These are phyloP conservation scores for Timema cristinae DNA, from an alignment of 2,888 invertebrate species.

Conservation along the genomic window DNA sequence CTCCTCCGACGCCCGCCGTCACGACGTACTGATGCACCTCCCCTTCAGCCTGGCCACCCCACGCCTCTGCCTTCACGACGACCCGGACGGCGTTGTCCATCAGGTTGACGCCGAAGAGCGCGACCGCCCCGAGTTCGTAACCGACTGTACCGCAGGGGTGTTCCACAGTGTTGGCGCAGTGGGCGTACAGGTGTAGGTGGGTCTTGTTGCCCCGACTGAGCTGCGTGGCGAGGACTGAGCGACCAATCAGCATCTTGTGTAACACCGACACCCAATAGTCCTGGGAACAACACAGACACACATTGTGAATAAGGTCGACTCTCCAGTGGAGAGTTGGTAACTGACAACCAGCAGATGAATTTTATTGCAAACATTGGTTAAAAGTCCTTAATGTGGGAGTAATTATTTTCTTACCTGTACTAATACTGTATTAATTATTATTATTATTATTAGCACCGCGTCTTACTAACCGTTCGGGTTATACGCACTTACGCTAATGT, in stretches of 20 bases:
- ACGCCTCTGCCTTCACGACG: slow-evolving; percentile 7
- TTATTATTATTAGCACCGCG: too few relatives aligned
- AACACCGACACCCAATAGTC: slow-evolving; percentile 77
- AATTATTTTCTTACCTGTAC: too few relatives aligned
- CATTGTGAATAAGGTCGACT: background rate
- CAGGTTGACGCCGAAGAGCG: slow-evolving; percentile 16
- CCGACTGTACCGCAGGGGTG: background rate
- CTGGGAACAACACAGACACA: slow-evolving; percentile 46
- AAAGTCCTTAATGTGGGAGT: too few relatives aligned
- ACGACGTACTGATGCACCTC: slow-evolving; percentile 29
- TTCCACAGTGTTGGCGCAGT: slow-evolving; percentile 56
- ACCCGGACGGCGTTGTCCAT: background rate
- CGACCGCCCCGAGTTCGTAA: slow-evolving; percentile 40
- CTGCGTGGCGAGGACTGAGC: slow-evolving; percentile 61
- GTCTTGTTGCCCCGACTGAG: slow-evolving; percentile 45
- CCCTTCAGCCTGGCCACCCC: background rate
- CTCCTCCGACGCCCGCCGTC: slow-evolving; percentile 17
- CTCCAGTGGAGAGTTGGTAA: slow-evolving; percentile 1
- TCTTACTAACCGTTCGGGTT: too few relatives aligned
- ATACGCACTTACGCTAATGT: too few relatives aligned
- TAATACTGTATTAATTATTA: too few relatives aligned
- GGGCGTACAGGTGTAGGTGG: slow-evolving; percentile 59
- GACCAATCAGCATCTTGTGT: slow-evolving; percentile 74
- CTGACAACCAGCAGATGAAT: too few relatives aligned
- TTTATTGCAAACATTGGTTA: too few relatives aligned